Evolutionary conservation across 2,797 vertebrate genomes (phyloP), one percentile per base, ranked within the genome.

Genomic region (Leuciscus waleckii): DNA sequence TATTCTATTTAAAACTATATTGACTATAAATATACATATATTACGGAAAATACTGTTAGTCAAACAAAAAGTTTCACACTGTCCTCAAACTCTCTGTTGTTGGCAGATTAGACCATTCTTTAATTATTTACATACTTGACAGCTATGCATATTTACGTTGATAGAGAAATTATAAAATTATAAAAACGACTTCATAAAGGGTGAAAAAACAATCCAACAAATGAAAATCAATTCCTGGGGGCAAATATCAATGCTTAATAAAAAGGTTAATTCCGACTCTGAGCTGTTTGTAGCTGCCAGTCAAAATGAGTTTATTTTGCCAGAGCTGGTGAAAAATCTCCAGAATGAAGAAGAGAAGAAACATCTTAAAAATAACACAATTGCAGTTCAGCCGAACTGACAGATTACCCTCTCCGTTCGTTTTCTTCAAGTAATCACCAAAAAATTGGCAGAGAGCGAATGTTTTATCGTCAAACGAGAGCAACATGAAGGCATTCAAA

Each of bases 391-490:
- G n/a, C 11, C 0, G 8, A 35, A 68, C 16, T 43, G 73, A 67
- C 29, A 67, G 9, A 69, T 69, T 56, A 43, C 11, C 23, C 73
- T 68, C 29, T 77, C 23, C 32, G 23, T 54, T 67, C 6, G 0
- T 32, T 54, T 29, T 77, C 46, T 56, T 63, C n/a, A 67, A 84
- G 23, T 2, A 84, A 84, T 68, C 82, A 77, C 21, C 41, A 68
- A 76, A 76, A 58, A 67, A 54, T 29, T 5, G 19, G 41, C 23
- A 49, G 54, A 67, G 23, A 82, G 23, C 82, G 41, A 76, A 39
- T 54, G 39, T 32, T 37, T 1, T 16, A 76, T 75, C 13, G 1
- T 1, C 14, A 3, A 65, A 51, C 0, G 0, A 43, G 61, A 76
- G 32, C 21, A 58, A 54, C 71, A 65, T 16, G 26, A 63, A 74